Evolutionary conservation across 2,888 invertebrate species (phyloP).

Genomic region (Hylaea fasciaria): DNA sequence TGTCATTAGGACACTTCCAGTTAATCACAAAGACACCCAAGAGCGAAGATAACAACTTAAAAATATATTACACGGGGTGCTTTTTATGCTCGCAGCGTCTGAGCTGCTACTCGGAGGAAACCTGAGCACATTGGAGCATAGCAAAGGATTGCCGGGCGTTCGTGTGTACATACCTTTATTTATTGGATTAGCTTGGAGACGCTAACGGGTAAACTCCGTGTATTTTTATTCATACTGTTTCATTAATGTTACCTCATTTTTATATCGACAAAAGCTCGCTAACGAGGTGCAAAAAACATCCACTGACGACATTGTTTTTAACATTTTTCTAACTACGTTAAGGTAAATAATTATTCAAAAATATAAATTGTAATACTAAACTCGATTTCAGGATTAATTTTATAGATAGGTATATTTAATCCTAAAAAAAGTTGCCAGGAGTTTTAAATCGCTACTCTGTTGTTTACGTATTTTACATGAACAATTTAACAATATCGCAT

Average conservation of each 20-base stretch:
- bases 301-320: no score
- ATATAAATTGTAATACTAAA: no score
- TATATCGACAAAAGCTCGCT: not conserved
- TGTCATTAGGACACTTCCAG: not conserved
- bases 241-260: not conserved
- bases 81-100: conserved; percentile 37
- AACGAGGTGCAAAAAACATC: no score
- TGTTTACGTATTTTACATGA: no score
- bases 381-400: no score
- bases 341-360: no score
- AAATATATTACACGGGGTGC: conserved; percentile 33
- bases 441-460: no score
- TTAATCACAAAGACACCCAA: not conserved
- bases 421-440: no score
- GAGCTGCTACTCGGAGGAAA: conserved; percentile 41
- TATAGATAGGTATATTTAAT: no score
- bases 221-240: not conserved
- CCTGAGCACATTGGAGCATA: conserved; percentile 40
- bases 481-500: no score
- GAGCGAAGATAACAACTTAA: conserved; percentile 53
- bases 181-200: conserved; percentile 50
- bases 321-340: no score
- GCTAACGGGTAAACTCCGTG: conserved; percentile 11
- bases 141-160: conserved; percentile 36
- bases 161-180: conserved; percentile 54